These are phyloP conservation scores for Miltochrista miniata DNA, from an alignment of 2,888 invertebrate species.

Conservation along the genomic window DNA sequence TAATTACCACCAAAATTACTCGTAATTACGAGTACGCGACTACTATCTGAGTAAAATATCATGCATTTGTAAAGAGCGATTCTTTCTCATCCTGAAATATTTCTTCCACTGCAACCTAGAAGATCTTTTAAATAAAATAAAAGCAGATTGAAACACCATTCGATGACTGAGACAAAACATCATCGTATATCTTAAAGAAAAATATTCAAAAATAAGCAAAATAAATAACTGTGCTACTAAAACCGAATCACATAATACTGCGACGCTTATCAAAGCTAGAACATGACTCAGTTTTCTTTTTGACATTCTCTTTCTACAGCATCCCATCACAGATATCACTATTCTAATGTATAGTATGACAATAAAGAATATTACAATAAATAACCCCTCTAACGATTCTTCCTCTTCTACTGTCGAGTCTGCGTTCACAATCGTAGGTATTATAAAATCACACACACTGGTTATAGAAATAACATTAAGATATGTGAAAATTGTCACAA, in stretches of 20 bases:
- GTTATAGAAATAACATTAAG: neutral
- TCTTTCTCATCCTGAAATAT: conserved; percentile 1
- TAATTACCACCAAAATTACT: too few relatives aligned
- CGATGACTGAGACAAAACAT: neutral
- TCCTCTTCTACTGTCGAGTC: too few relatives aligned
- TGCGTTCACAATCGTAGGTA: neutral
- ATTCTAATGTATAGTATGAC: conserved; percentile 1
- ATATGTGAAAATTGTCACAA: neutral
- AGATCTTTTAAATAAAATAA: neutral
- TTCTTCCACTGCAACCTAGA: neutral
- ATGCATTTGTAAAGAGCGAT: too few relatives aligned
- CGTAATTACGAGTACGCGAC: too few relatives aligned
- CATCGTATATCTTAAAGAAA: too few relatives aligned
- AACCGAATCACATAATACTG: neutral
- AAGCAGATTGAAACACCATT: conserved; percentile 1
- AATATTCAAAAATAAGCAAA: neutral
- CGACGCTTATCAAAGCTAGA: conserved; percentile 1
- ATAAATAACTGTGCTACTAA: neutral
- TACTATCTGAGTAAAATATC: too few relatives aligned
- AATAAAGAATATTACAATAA: conserved; percentile 1
- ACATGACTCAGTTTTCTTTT: neutral
- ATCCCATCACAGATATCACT: conserved; percentile 2
- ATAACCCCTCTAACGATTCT: too few relatives aligned
- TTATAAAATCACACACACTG: neutral
- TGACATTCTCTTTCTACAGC: conserved; percentile 3